Percentiles rank a stretch among this genome's conserved stretches.
phyloP scores from a whole-genome alignment of 2,888 invertebrate species.

The Lucinisca nassula region DNA sequence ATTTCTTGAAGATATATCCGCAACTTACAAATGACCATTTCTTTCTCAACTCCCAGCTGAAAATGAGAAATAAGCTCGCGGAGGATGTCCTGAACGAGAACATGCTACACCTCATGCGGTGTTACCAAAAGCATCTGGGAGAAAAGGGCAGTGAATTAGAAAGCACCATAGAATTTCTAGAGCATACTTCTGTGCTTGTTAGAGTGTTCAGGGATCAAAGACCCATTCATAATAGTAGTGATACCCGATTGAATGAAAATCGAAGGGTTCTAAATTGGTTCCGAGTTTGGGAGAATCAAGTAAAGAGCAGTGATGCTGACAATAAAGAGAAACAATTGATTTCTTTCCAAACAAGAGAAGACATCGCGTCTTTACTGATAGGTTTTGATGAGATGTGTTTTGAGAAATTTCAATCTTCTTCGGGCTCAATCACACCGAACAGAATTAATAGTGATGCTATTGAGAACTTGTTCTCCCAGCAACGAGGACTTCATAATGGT shows the following conservation, averaged over 20 bases:
- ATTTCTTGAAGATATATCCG: conserved; percentile 47
- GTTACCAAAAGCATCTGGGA: conserved; percentile 43
- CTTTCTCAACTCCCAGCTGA: conserved; percentile 45
- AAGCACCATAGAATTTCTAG: conserved; percentile 40
- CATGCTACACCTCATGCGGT: conserved; percentile 59
- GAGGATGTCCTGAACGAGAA: conserved; percentile 61
- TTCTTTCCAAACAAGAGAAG: conserved; percentile 23
- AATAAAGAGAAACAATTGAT: not conserved
- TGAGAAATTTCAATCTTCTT: not conserved
- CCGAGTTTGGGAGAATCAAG: conserved; percentile 15
- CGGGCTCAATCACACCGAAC: not conserved
- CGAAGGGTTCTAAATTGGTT: conserved; percentile 29
- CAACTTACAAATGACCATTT: conserved; percentile 60
- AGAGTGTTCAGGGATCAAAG: not conserved
- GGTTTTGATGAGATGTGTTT: conserved; percentile 24
- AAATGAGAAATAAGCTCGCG: conserved; percentile 68
- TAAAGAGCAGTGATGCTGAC: not conserved
- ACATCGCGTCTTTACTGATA: not conserved
- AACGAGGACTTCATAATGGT: conserved; percentile 27
- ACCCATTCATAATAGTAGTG: not conserved
- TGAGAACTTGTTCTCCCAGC: conserved; percentile 34
- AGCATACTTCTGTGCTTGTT: conserved; percentile 40
- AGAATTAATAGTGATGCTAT: conserved; percentile 19
- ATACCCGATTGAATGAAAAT: not conserved
- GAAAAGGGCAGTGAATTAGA: conserved; percentile 35